Evolutionary conservation across 64 coral and sea anemone genomes (phyloP), one percentile per base, ranked within the genome.

Genomic region (Anthopleura sola): DNA sequence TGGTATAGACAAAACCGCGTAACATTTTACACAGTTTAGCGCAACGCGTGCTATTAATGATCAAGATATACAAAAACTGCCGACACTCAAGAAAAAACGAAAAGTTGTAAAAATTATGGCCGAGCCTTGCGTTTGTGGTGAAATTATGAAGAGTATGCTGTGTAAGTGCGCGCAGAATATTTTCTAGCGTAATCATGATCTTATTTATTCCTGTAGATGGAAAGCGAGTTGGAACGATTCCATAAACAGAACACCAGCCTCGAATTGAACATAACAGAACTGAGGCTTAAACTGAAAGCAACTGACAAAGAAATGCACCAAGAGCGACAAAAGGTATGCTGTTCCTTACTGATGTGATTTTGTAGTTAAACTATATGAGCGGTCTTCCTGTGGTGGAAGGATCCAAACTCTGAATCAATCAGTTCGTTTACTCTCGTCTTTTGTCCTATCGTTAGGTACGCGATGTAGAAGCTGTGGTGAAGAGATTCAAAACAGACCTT

Each of bases 251-350:
- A 99, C 60, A 94, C 97, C 18, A 94, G 86, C 81, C 83, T 99
- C 14, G 97, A 99, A 44, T 71, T 99, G 36, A 99, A 94, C 81
- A 99, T 99, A 75, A 94, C 93, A 0, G 97, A 94, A 60, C 87
- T 99, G 0, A 88, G 97, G 60, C 90, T 94, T 0, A 99, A 99
- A 85, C 87, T 99, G 1, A 99, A 94, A 83, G 97, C 97, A 3
- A 99, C 97, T 1, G 97, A 99, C 82, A 99, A 99, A 66, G 97
- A 99, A 23, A 99, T 99, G 97, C 97, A 99, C 31, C 80, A 89
- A 53, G 92, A 99, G 68, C 89, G 97, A 82, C 97, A 99, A 85
- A 94, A 89, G 84, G 97, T 99, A 92, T 36, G 32, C 17, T 28
- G 18, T 14, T 50, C 74, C 20, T 23, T 37, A 5, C 36, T 77